Evolutionary conservation across 1,140 invertebrate genomes (phyloP).

Genomic region (Solen grandis): DNA sequence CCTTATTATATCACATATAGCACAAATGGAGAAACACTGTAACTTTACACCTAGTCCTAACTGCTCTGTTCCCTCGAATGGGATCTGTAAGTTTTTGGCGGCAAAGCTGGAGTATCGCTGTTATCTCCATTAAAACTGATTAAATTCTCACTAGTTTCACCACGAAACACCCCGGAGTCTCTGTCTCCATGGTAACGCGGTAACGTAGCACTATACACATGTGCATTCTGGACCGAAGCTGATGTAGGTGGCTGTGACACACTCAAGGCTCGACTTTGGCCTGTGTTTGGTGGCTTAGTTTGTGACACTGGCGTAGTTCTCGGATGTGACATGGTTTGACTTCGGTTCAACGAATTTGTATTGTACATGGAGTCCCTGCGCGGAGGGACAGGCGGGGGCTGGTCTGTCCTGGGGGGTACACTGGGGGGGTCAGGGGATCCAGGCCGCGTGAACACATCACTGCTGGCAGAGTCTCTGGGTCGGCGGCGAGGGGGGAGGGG

Average conservation of each 20-base stretch:
- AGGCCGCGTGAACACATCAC: slow-evolving; percentile 68
- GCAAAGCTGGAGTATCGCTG: slow-evolving; percentile 68
- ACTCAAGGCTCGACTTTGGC: slow-evolving; percentile 81
- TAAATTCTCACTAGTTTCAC: slow-evolving; percentile 47
- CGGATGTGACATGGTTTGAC: slow-evolving; percentile 67
- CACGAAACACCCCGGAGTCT: slow-evolving; percentile 55
- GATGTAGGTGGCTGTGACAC: slow-evolving; percentile 29
- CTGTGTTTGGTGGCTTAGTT: slow-evolving; percentile 83
- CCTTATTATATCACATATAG: too few species aligned
- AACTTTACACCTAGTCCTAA: slow-evolving; percentile 53
- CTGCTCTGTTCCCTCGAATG: slow-evolving; percentile 72
- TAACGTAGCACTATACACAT: slow-evolving; percentile 62
- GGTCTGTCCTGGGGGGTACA: slow-evolving; percentile 68
- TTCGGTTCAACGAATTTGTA: slow-evolving; percentile 17
- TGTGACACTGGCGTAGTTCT: slow-evolving; percentile 79
- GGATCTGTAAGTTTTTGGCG: slow-evolving; percentile 72
- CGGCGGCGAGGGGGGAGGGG: slow-evolving; percentile 69
- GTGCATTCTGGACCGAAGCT: slow-evolving; percentile 23
- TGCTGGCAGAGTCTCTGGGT: slow-evolving; percentile 75
- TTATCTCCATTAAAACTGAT: slow-evolving; percentile 63
- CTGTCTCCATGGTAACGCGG: slow-evolving; percentile 66
- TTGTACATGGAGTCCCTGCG: slow-evolving; percentile 79
- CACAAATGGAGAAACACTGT: too few species aligned
- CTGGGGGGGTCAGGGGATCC: slow-evolving; percentile 74
- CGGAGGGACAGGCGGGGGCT: slow-evolving; percentile 80